Conservation (phyloP, 1,140 invertebrate species). For the Aricia agestis region DNA sequence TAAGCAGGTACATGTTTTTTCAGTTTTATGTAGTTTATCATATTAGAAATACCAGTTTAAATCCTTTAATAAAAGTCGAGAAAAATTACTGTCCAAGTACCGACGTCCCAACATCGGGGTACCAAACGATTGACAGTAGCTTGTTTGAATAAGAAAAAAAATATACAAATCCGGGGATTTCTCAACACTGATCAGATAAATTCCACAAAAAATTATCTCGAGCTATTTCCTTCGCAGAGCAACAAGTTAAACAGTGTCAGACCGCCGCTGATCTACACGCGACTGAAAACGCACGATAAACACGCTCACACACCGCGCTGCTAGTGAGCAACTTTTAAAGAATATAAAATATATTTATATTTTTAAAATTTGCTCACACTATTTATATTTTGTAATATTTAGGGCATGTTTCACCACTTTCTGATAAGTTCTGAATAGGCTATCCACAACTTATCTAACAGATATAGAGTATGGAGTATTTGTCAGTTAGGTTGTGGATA, state of each 20-base stretch:
- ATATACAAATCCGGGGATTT: neutral
- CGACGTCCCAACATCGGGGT: neutral
- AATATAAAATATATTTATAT: no score
- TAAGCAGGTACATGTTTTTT: no score
- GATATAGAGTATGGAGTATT: no score
- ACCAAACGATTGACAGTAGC: neutral
- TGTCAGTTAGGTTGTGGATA: no score
- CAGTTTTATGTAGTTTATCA: no score
- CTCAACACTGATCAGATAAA: neutral
- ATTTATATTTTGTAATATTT: no score
- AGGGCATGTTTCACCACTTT: no score
- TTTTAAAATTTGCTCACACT: no score
- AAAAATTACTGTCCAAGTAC: neutral
- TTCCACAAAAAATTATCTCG: conserved; percentile 6
- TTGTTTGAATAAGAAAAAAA: neutral
- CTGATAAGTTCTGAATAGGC: no score
- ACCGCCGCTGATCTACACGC: neutral
- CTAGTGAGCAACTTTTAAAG: no score
- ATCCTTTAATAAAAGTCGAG: neutral
- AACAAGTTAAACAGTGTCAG: conserved; percentile 1
- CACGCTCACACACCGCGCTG: no score
- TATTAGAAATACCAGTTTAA: neutral
- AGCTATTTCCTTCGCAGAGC: conserved; percentile 7
- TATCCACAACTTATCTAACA: no score
- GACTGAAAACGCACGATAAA: neutral